Conservation (phyloP, 1,140 invertebrate genomes). For the Thereuonema tuberculata region DNA sequence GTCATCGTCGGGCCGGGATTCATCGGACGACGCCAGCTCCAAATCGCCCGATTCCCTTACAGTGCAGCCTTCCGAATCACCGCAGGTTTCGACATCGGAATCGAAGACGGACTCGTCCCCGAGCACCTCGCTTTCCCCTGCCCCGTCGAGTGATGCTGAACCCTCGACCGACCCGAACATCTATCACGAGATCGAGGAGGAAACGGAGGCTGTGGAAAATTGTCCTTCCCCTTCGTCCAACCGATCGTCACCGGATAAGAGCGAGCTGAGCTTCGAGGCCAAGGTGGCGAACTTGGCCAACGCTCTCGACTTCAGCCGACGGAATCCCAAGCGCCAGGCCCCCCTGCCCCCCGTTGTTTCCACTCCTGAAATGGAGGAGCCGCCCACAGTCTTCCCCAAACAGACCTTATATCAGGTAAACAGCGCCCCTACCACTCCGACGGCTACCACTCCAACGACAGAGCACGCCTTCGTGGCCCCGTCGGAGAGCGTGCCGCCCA, state of each 20-base stretch:
- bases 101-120: not conserved
- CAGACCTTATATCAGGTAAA: not conserved
- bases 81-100: not conserved
- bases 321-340: constrained; percentile 17
- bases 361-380: not conserved
- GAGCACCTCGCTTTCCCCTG: not conserved
- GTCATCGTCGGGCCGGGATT: not conserved
- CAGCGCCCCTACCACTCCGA: not conserved
- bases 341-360: constrained; percentile 13
- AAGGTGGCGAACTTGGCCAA: constrained; percentile 15
- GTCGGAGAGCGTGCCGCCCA: constrained; percentile 1
- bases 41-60: not conserved
- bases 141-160: not conserved
- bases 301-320: constrained; percentile 17
- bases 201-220: not conserved
- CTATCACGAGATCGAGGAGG: not conserved
- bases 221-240: too few relatives aligned
- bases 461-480: not conserved
- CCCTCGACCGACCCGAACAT: not conserved
- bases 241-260: not conserved
- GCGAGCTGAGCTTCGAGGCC: constrained; percentile 16
- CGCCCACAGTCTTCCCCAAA: not conserved
- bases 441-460: not conserved
- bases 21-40: not conserved
- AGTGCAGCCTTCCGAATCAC: not conserved